phyloP scores from a whole-genome alignment of 2,797 vertebrate species.

The Peromyscus melanophrys region DNA sequence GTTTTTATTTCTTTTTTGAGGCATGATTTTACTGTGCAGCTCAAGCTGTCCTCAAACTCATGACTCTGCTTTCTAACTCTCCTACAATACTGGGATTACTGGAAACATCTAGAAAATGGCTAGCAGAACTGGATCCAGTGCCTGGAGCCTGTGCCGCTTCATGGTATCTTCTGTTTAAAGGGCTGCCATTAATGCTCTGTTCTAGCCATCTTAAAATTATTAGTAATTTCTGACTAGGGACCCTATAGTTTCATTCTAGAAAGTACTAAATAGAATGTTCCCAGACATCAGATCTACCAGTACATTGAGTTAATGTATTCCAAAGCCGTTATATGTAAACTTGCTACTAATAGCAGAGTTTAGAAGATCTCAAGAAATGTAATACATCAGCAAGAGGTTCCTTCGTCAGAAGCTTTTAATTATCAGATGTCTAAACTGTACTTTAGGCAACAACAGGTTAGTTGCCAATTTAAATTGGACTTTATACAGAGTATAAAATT shows the following conservation, averaged over 20 bases:
- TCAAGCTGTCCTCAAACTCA: neutral
- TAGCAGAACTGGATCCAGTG: neutral
- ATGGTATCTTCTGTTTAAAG: neutral
- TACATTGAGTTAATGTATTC: neutral
- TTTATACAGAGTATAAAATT: slow-evolving; percentile 50
- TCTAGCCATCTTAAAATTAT: slow-evolving; percentile 47
- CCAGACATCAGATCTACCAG: neutral
- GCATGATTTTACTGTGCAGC: neutral
- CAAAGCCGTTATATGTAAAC: neutral
- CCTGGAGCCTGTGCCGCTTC: neutral
- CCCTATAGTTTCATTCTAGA: slow-evolving; percentile 6
- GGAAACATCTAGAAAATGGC: neutral
- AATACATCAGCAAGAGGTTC: neutral
- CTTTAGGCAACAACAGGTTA: slow-evolving; percentile 32
- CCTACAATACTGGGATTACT: neutral
- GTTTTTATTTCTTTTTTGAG: neutral
- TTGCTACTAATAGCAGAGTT: slow-evolving; percentile 16
- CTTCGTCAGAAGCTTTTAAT: slow-evolving; percentile 1
- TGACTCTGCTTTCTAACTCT: neutral
- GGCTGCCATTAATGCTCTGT: neutral
- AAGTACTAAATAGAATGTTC: neutral
- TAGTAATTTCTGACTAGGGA: neutral
- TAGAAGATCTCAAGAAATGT: slow-evolving; percentile 38
- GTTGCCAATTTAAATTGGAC: slow-evolving; percentile 17
- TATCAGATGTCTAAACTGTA: slow-evolving; percentile 11